These are phyloP conservation scores for Drosophila cognata DNA, from an alignment of 2,888 invertebrate genomes.

Conservation along the genomic window DNA sequence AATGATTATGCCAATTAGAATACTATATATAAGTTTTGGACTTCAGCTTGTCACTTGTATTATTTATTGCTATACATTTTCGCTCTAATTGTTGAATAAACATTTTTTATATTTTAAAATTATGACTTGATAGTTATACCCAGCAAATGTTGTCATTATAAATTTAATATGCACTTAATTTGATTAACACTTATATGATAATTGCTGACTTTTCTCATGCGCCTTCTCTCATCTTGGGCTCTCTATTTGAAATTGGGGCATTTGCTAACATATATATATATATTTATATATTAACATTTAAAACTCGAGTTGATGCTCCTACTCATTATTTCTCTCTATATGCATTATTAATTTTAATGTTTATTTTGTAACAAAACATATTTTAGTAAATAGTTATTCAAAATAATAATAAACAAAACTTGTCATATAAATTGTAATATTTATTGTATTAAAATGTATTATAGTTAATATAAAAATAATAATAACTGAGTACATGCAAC, in stretches of 20 bases:
- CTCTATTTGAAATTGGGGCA: background rate
- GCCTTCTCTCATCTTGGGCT: background rate
- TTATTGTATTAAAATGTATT: background rate
- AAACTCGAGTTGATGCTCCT: background rate
- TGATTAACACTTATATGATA: conserved; percentile 19
- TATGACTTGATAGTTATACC: background rate
- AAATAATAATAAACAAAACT: background rate
- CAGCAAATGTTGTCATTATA: background rate
- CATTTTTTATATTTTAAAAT: conserved; percentile 3
- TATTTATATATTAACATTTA: no score
- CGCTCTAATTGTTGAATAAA: conserved; percentile 14
- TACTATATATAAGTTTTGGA: background rate
- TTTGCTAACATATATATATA: background rate
- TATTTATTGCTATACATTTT: background rate
- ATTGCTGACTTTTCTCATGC: no score
- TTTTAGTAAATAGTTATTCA: background rate
- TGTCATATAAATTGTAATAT: background rate
- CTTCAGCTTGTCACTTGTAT: background rate
- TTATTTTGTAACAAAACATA: no score
- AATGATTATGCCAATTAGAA: background rate
- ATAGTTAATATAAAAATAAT: background rate
- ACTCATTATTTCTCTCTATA: background rate
- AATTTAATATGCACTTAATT: conserved; percentile 12
- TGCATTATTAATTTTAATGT: background rate
- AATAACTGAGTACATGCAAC: background rate